These are phyloP conservation scores for Coilia nasus DNA, from an alignment of 2,797 vertebrate genomes.

Conservation along the genomic window DNA sequence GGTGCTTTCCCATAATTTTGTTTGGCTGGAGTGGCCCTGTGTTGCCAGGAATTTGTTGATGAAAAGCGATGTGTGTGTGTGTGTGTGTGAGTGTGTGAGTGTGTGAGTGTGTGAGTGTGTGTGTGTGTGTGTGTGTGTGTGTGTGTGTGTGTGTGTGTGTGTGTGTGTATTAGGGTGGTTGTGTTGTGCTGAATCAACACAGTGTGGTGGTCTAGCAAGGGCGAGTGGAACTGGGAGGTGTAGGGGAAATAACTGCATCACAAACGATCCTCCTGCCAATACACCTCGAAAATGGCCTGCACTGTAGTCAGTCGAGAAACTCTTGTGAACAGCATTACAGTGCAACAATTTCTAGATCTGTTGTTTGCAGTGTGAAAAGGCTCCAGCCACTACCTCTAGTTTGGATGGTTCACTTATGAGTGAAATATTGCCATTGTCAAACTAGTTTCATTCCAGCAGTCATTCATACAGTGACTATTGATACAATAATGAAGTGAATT, in stretches of 20 bases:
- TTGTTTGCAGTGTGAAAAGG: background rate
- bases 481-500: too few relatives aligned
- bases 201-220: background rate
- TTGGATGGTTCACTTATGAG: background rate
- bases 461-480: background rate
- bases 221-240: background rate
- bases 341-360: background rate
- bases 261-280: background rate
- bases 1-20: background rate
- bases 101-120: too few relatives aligned
- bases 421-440: background rate
- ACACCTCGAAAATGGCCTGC: background rate
- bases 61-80: background rate
- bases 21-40: background rate
- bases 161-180: background rate
- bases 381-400: background rate
- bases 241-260: slow-evolving; percentile 4
- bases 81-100: too few relatives aligned
- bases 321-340: background rate
- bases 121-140: too few relatives aligned
- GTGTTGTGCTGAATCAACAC: slow-evolving; percentile 8
- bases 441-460: background rate
- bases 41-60: background rate
- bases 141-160: too few relatives aligned
- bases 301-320: background rate